These are phyloP conservation scores for Dexiosoma caninum DNA, from an alignment of 2,888 invertebrate species.

Conservation along the genomic window DNA sequence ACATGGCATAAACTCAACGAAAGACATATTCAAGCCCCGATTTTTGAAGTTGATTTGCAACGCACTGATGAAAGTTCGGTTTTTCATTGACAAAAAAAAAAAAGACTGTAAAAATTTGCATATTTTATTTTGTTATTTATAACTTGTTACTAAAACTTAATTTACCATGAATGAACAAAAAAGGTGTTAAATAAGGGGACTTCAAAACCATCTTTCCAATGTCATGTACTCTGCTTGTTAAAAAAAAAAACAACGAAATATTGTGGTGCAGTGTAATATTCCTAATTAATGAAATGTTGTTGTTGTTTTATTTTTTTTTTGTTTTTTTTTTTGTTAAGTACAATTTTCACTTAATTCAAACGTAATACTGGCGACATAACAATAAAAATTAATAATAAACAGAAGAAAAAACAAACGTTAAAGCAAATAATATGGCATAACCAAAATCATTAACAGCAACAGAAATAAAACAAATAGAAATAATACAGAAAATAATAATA, in stretches of 20 bases:
- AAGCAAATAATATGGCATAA: constrained; percentile 39
- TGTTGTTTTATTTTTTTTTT: constrained; percentile 1
- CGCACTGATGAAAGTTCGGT: constrained; percentile 47
- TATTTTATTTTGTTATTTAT: constrained; percentile 54
- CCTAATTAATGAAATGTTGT: constrained; percentile 46
- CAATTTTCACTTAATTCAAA: constrained; percentile 57
- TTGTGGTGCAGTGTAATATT: constrained; percentile 5
- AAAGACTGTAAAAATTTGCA: too few relatives aligned
- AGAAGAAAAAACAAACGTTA: constrained; percentile 2
- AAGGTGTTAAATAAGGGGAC: constrained; percentile 55
- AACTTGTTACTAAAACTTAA: constrained; percentile 57
- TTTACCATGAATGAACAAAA: constrained; percentile 54
- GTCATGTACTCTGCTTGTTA: background rate
- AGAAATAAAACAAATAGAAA: constrained; percentile 40
- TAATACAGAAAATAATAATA: constrained; percentile 10
- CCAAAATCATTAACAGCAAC: constrained; percentile 54
- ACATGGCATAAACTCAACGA: constrained; percentile 42
- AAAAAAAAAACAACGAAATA: background rate
- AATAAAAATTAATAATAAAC: constrained; percentile 46
- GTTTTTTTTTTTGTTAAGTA: constrained; percentile 26
- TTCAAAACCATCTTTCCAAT: background rate
- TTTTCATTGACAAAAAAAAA: background rate
- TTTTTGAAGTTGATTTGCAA: constrained; percentile 51
- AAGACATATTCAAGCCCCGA: constrained; percentile 39
- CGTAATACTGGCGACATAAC: constrained; percentile 53